Base-by-base conservation (phyloP, 1,140 invertebrate species). In the Dreissena polymorpha region DNA sequence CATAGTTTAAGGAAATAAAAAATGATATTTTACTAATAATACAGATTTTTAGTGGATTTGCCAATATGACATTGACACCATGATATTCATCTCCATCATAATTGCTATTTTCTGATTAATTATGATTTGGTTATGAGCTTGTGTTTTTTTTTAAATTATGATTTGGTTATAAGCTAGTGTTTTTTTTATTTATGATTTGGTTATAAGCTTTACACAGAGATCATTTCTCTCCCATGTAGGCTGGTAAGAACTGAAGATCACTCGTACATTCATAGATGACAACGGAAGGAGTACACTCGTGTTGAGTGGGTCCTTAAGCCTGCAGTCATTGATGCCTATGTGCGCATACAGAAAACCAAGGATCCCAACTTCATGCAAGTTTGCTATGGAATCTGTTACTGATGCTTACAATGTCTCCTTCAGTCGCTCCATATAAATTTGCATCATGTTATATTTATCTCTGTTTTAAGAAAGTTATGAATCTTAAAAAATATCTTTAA, bases 291-390 rank as follows among this genome's bases (percentile, higher is more conserved):
- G 88, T 99, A 96, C 91, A 98, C 97, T 0, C 94, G 98, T n/a
- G 96, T 97, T 18, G 99, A 99, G 93, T 95, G 96, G 10, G 98
- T 99, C 0, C 94, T 97, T 0, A 98, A 98, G 90, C 95, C 96
- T 0, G 96, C 97, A 0, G 97, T 99, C 0, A 99, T 99, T 85
- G 98, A 99, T 89, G 97, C 98, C 0, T 99, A 99, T 91, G 95
- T 98, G 0, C 96, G 98, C 89, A 99, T 99, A 63, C 94, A 98
- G 14, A 97, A 96, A 13, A 99, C 98, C 0, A 99, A 99, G 92
- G 98, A 99, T 92, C 97, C 98, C 50, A 95, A 84, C 60, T 92
- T 93, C 68, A 93, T 93, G 91, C 92, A 85, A 90, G 91, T 49
- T 69, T 25, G 21, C 51, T 39, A 49, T 79, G 27, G n/a, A 27